Percentiles rank a stretch among this genome's conserved stretches.
These are phyloP conservation scores for Opisthocomus hoazin DNA, from an alignment of 2,113 vertebrate genomes.

Conservation along the genomic window DNA sequence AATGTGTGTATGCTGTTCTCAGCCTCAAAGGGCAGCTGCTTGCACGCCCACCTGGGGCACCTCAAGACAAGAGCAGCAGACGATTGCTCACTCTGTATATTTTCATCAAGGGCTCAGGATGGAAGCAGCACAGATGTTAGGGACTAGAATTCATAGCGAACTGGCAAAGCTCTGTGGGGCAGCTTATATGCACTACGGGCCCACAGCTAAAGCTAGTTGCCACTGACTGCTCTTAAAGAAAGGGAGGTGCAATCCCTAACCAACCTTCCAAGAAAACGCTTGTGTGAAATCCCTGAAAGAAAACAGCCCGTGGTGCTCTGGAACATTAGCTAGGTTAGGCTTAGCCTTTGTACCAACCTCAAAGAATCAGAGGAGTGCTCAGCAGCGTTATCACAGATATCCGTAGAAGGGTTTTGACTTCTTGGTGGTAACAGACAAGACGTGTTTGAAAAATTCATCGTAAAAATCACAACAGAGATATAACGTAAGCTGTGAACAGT, in stretches of 20 bases:
- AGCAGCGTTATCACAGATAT: neutral
- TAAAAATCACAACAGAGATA: neutral
- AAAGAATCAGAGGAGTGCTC: neutral
- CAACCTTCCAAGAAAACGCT: neutral
- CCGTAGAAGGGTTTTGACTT: neutral
- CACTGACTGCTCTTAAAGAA: neutral
- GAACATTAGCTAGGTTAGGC: neutral
- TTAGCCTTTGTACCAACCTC: neutral
- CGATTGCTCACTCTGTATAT: neutral
- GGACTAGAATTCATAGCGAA: neutral
- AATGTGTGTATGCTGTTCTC: neutral
- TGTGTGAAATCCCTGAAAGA: neutral
- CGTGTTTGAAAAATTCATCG: accelerated
- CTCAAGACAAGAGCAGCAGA: neutral
- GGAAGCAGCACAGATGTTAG: no score
- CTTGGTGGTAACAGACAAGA: neutral
- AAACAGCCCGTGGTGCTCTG: neutral
- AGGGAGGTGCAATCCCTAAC: neutral
- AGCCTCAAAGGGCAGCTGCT: neutral
- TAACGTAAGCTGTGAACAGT: neutral
- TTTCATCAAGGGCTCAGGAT: neutral
- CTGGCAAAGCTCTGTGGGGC: neutral
- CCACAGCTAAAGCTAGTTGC: neutral
- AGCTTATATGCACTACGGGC: neutral
- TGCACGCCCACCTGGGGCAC: neutral